These are phyloP conservation scores for Oscarella lobularis DNA, from an alignment of 37 sponge, comb jelly and placozoan genomes.

Conservation along the genomic window DNA sequence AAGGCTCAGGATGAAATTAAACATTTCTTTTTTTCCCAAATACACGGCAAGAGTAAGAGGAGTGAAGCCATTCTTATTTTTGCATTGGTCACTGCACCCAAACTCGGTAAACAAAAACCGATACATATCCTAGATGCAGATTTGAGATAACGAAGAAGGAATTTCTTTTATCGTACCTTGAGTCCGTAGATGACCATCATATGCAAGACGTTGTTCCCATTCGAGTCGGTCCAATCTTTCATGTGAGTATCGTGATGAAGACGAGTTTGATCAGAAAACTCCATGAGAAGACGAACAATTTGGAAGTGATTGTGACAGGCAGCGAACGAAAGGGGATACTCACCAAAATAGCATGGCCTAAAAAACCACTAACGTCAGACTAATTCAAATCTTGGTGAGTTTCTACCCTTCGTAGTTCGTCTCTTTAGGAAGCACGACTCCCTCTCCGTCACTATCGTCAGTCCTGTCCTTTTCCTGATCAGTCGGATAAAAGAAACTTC, in stretches of 20 bases:
- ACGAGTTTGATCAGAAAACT: background rate
- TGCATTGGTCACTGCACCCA: background rate
- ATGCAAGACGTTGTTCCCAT: background rate
- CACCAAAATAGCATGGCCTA: conserved; percentile 1
- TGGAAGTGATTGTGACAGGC: background rate
- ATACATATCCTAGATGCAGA: background rate
- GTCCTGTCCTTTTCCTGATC: background rate
- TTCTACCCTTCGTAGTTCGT: background rate
- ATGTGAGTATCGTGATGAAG: background rate
- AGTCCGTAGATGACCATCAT: background rate
- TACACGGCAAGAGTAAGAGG: background rate
- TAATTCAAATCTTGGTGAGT: background rate
- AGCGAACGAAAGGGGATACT: background rate
- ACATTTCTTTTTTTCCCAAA: background rate
- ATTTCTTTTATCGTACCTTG: background rate
- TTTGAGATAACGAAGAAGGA: background rate
- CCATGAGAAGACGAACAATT: background rate
- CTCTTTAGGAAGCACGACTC: background rate
- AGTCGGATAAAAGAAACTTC: background rate
- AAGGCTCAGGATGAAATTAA: background rate
- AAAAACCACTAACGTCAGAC: background rate
- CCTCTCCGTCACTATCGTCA: background rate
- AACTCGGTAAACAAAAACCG: background rate
- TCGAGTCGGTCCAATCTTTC: background rate
- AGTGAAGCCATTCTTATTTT: background rate